Percentiles rank a stretch among this genome's conserved stretches.
Evolutionary conservation across 2,888 invertebrate genomes (phyloP).

Genomic region (Lepidocyrtoides sp.): DNA sequence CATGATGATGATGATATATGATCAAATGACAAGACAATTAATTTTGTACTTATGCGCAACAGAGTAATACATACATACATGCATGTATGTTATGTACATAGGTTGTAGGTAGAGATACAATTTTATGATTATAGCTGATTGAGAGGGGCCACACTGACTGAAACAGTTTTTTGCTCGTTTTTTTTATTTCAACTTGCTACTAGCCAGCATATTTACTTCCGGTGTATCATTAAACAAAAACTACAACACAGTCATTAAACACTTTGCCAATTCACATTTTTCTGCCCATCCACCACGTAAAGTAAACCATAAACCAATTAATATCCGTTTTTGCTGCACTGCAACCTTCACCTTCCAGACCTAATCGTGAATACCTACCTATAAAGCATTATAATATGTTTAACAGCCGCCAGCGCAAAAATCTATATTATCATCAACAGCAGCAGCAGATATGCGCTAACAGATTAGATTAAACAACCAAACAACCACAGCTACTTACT

Average conservation of each 20-base stretch:
- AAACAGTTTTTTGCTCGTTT: constrained; percentile 28
- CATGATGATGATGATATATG: not conserved
- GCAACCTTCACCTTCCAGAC: constrained; percentile 54
- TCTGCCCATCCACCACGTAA: not conserved
- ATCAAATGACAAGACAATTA: constrained; percentile 39
- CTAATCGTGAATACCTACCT: not conserved
- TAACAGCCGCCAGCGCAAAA: not conserved
- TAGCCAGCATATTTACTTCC: constrained; percentile 28
- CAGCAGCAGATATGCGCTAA: not conserved
- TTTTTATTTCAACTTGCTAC: too few relatives aligned
- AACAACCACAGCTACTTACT: not conserved
- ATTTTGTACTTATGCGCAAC: constrained; percentile 23
- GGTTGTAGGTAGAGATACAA: too few relatives aligned
- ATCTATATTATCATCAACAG: not conserved
- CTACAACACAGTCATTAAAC: constrained; percentile 21
- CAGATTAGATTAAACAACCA: not conserved
- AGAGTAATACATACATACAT: not conserved
- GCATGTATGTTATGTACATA: too few relatives aligned
- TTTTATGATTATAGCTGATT: not conserved
- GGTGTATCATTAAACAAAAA: constrained; percentile 51
- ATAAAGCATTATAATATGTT: not conserved
- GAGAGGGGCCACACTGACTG: constrained; percentile 19
- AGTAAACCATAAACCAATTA: constrained; percentile 13
- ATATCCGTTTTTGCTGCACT: constrained; percentile 34
- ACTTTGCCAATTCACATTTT: constrained; percentile 14